A percentile compares a stretch with the other conserved stretches of the same genome.
phyloP scores from a whole-genome alignment of 2,113 vertebrate species.

The Melozone crissalis region DNA sequence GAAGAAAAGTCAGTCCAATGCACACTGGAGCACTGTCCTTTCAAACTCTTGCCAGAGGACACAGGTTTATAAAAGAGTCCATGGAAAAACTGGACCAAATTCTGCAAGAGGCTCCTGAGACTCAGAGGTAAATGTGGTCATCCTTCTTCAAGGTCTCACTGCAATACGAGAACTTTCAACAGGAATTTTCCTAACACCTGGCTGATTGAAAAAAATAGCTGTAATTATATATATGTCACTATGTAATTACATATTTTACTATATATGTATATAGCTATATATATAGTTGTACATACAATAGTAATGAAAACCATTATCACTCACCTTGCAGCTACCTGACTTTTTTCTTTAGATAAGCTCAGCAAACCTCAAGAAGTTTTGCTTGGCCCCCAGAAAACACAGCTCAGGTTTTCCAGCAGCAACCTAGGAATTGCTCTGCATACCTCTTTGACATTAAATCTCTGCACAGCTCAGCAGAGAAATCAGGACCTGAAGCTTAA shows the following conservation, averaged over 20 bases:
- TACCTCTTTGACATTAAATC: neutral
- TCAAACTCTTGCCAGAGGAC: neutral
- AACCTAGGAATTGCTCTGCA: neutral
- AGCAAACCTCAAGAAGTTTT: neutral
- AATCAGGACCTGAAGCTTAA: neutral
- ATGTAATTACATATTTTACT: neutral
- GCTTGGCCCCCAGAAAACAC: neutral
- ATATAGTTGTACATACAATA: neutral
- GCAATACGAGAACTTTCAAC: neutral
- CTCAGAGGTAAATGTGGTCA: fast-evolving
- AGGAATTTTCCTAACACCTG: neutral
- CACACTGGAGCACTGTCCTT: neutral
- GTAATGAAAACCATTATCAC: neutral
- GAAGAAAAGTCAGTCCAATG: neutral
- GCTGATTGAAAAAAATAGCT: neutral
- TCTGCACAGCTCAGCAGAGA: neutral
- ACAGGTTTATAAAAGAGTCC: neutral
- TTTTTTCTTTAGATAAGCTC: neutral
- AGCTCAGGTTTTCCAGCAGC: neutral
- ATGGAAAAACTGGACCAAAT: neutral
- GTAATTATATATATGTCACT: neutral
- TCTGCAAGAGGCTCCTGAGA: neutral
- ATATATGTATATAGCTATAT: neutral
- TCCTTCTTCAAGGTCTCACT: neutral
- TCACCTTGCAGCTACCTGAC: neutral